Percentiles rank a stretch among this genome's conserved stretches.
Evolutionary conservation across 2,113 vertebrate species (phyloP).

Genomic region (Canis aureus): DNA sequence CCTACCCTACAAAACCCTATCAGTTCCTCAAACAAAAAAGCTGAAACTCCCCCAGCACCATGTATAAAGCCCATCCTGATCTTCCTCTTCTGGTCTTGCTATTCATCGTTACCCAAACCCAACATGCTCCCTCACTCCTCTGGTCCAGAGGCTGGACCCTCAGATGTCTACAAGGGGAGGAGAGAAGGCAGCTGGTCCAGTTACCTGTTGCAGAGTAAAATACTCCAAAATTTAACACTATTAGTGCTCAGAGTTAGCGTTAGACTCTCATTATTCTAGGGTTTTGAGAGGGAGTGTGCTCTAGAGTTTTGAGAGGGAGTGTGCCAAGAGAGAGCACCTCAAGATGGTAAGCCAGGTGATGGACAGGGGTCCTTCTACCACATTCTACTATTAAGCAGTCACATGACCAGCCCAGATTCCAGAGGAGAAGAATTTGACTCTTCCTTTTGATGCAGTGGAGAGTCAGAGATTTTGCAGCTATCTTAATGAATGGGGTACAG

Average conservation of each 20-base stretch:
- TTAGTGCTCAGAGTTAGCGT: not conserved
- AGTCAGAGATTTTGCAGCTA: not conserved
- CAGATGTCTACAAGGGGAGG: not conserved
- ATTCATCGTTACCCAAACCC: not conserved
- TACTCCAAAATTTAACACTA: not conserved
- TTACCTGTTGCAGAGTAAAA: not conserved
- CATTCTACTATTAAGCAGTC: not conserved
- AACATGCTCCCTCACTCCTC: not conserved
- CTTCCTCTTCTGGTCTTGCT: not conserved
- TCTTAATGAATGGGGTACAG: not conserved
- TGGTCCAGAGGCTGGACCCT: not conserved
- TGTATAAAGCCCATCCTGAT: not conserved
- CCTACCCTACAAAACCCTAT: not conserved
- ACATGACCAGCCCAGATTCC: not conserved
- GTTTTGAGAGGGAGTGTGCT: not conserved
- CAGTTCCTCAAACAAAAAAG: not conserved
- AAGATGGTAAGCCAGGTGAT: not conserved
- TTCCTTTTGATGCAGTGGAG: not conserved
- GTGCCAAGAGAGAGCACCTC: not conserved
- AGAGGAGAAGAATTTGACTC: not conserved
- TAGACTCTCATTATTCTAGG: not conserved
- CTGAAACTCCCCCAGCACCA: not conserved
- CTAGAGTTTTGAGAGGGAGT: not conserved
- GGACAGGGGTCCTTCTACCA: not conserved
- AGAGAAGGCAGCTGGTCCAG: too few species aligned